phyloP scores from a whole-genome alignment of 2,888 invertebrate species.

The Volucella inflata region DNA sequence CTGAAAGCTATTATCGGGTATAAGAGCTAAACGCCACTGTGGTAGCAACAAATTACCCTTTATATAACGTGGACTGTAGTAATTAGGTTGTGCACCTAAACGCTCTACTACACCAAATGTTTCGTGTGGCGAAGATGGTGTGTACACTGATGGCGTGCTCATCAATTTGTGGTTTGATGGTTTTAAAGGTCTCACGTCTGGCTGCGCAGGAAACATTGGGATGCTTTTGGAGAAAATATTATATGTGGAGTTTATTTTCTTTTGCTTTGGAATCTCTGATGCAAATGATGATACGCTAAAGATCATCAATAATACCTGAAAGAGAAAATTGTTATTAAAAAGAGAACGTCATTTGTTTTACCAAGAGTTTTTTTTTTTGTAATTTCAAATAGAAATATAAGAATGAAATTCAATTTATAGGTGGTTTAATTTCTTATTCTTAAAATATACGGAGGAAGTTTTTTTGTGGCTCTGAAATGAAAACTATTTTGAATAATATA shows the following conservation, averaged over 20 bases:
- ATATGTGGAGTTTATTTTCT: constrained; percentile 25
- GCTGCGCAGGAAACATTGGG: constrained; percentile 47
- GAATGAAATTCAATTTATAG: neutral
- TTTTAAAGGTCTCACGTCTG: constrained; percentile 56
- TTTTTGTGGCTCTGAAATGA: no score
- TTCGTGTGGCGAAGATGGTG: constrained; percentile 45
- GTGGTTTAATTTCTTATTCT: neutral
- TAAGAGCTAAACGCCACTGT: constrained; percentile 44
- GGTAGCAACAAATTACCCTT: constrained; percentile 51
- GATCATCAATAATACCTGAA: constrained; percentile 82
- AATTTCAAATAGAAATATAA: neutral
- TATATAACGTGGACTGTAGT: constrained; percentile 52
- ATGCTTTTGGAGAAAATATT: constrained; percentile 46
- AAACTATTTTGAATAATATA: no score
- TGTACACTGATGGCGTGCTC: constrained; percentile 52
- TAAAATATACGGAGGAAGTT: no score
- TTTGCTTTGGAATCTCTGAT: constrained; percentile 79
- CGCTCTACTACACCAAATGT: constrained; percentile 48
- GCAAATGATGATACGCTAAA: constrained; percentile 81
- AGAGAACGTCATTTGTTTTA: no score
- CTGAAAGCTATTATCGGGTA: constrained; percentile 41
- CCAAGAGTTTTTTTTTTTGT: no score
- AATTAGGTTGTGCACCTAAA: constrained; percentile 65
- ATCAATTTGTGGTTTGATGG: constrained; percentile 65
- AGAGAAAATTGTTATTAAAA: neutral